Base-by-base conservation (phyloP, 2,888 invertebrate genomes). In the Siphonodentalium dalli region DNA sequence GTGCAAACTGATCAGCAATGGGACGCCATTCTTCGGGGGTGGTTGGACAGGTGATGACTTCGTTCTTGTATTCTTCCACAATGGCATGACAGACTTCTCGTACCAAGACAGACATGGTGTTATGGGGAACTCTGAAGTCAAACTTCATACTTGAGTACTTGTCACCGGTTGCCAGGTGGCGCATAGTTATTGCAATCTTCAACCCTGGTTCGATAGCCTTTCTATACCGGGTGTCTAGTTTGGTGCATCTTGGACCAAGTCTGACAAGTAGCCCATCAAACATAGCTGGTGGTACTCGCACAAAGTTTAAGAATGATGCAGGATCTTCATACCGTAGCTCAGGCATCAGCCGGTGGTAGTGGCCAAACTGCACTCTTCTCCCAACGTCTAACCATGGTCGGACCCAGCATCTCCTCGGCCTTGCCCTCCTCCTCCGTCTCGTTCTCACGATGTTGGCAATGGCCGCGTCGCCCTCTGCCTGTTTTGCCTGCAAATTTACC, bases 81-180 rank as follows among this genome's bases (percentile, higher is more conserved):
- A 64, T 62, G 35, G 52, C 64, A 33, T 37, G 23, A 41, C 58
- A 58, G 26, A 61, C 58, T 47, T 63, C 61, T 34, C 40, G 52
- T 7, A 61, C 44, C 46, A 51, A 21, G 27, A 45, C 15, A 20
- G 39, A 52, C 13, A 58, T 47, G 23, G 44, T 43, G 31, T 47
- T 27, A 8, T 38, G 31, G 43, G 49, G 46, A 45, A 38, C 48
- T 24, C 63, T 31, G 45, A 56, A 63, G 15, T 21, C 58, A 63
- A 61, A 63, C 11, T 53, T 37, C 21, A 61, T 53, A 24, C 54
- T 49, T 41, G 31, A 8, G 39, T 59, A 64, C 24, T 43, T 46
- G 50, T 61, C 50, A 20, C 58, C 54, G 47, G 60, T 63, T 26
- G 61, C 63, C 43, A 61, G 45, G 35, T 61, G 51, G 35, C 56